A percentile compares a stretch with the other conserved stretches of the same genome.
Conservation (phyloP, 1,140 invertebrate species). For the Tenebrio molitor region DNA sequence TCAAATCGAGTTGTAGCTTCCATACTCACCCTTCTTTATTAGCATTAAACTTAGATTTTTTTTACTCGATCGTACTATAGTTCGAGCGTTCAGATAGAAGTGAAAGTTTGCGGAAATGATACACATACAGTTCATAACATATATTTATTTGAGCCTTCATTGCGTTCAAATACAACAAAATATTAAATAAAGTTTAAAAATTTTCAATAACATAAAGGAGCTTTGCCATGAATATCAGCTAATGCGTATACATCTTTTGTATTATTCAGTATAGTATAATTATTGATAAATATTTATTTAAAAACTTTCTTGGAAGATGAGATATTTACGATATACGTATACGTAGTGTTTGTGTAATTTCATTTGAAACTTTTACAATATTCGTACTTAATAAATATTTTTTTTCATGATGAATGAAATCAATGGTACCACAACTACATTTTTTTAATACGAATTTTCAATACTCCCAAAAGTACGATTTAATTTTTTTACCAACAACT, state of each 20-base stretch:
- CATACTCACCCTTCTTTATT: no score
- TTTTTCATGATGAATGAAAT: slow-evolving; percentile 44
- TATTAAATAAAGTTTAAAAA: slow-evolving; percentile 66
- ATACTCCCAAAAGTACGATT: slow-evolving; percentile 49
- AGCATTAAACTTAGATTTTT: no score
- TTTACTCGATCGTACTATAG: no score
- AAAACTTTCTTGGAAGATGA: slow-evolving; percentile 67
- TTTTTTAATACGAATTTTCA: slow-evolving; percentile 43
- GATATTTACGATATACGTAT: slow-evolving; percentile 68
- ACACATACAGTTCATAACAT: slow-evolving; percentile 62
- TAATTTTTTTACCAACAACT: slow-evolving; percentile 46
- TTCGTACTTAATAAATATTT: slow-evolving; percentile 42
- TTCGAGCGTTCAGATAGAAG: no score
- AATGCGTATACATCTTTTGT: slow-evolving; percentile 68
- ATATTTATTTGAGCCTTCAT: slow-evolving; percentile 68
- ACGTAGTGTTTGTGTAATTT: slow-evolving; percentile 61
- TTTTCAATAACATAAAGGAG: slow-evolving; percentile 66
- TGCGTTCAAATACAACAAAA: slow-evolving; percentile 68
- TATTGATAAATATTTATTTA: slow-evolving; percentile 65
- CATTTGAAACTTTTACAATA: slow-evolving; percentile 49
- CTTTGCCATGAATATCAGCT: slow-evolving; percentile 67
- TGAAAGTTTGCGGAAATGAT: no score
- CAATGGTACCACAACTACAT: slow-evolving; percentile 45
- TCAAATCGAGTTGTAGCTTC: no score
- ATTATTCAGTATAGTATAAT: slow-evolving; percentile 66